Base-by-base conservation (phyloP, 2,888 invertebrate species). In the Caenorhabditis sinica region DNA sequence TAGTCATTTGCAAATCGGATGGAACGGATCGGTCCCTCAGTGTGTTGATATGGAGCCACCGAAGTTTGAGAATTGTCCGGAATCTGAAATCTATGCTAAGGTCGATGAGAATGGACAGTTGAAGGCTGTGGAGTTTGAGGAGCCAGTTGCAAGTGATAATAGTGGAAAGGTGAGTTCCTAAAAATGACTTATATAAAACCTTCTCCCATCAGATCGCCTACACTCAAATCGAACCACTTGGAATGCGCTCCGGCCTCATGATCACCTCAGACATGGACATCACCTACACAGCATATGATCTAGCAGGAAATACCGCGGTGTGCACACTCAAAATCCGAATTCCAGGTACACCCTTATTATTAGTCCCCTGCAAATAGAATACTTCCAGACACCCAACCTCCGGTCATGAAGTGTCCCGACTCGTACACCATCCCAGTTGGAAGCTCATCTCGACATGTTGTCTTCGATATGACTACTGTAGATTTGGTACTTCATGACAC, bases 241-340 rank as follows among this genome's bases (percentile, higher is more conserved):
- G 96, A 90, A 97, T 97, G 74, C 71, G 81, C 11, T 90, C 91
- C 17, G 93, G 92, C 8, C 74, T 85, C 4, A 88, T 89, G 71
- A 86, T 93, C 60, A 87, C 88, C 13, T 69, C 73, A 0, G 88
- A 89, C 28, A 85, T 75, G 17, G 88, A 89, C 40, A 74, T 89
- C 49, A 71, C 96, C 94, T 98, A 97, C 92, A 96, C 97, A 0
- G 98, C 98, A 3, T 98, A 96, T 92, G 98, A 98, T 94, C 97
- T 96, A 91, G 97, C 97, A 92, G 97, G 97, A 88, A 98, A 98
- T 93, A 97, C 97, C 17, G 98, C 97, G 17, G 97, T 97, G 93
- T 98, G 98, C 93, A 96, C 96, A 94, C 97, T 98, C 40, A 97
- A 97, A 91, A 96, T 98, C 40, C 96, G 92, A 75, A 90, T 93